Conservation (phyloP, 1,140 invertebrate species). For the Portunus trituberculatus region DNA sequence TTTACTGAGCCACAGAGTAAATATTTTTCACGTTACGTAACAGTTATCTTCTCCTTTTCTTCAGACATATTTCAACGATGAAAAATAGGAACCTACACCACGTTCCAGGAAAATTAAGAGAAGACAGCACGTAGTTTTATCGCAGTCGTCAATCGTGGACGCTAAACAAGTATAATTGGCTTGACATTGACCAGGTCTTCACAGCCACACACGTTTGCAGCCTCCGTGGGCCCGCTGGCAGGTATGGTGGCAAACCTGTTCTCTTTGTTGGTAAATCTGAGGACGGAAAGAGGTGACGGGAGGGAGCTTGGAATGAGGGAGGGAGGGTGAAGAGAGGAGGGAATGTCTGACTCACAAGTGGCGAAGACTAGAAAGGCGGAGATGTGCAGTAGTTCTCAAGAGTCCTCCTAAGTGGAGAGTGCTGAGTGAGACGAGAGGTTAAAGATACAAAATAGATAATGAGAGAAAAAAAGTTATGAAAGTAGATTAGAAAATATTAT, state of each 20-base stretch:
- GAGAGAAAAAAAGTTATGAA: neutral
- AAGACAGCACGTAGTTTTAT: neutral
- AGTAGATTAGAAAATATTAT: neutral
- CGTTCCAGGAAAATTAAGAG: neutral
- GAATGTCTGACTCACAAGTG: neutral
- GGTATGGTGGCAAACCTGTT: neutral
- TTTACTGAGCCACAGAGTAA: neutral
- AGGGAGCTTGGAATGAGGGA: conserved; percentile 18
- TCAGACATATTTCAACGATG: neutral
- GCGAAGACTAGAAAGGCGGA: neutral
- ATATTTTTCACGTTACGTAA: neutral
- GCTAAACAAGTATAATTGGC: neutral
- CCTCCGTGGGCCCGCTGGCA: neutral
- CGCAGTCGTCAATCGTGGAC: neutral
- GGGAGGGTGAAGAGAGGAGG: neutral
- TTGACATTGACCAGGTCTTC: neutral
- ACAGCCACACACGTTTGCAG: neutral
- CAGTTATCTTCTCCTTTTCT: neutral
- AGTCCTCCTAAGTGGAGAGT: neutral
- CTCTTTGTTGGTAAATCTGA: conserved; percentile 22
- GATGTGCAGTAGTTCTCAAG: neutral
- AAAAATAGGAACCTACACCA: neutral
- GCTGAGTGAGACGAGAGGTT: neutral
- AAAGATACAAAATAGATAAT: neutral
- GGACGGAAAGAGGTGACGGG: neutral